phyloP scores from a whole-genome alignment of 2,797 vertebrate genomes.

The Iguana delicatissima region DNA sequence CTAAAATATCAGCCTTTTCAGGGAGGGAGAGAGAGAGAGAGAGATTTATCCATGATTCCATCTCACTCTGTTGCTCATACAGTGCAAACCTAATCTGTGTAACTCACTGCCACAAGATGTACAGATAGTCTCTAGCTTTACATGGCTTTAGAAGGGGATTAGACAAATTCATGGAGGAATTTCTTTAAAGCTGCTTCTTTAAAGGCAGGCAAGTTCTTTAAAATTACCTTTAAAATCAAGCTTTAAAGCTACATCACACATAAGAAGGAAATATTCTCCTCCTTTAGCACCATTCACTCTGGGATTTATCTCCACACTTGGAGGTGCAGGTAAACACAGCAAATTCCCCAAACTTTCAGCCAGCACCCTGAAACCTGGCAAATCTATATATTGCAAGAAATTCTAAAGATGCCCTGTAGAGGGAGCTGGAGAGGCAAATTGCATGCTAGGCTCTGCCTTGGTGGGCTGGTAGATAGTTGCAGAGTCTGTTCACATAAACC shows the following conservation, averaged over 20 bases:
- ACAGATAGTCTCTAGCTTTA: background rate
- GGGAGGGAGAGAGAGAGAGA: background rate
- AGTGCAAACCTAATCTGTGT: background rate
- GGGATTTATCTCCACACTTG: no score
- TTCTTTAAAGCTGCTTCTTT: no score
- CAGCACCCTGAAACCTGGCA: background rate
- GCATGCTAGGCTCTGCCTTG: no score
- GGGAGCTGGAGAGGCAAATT: background rate
- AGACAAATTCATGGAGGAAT: background rate
- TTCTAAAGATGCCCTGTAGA: background rate
- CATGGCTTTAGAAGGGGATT: background rate
- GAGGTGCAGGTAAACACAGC: no score
- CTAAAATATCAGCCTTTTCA: background rate
- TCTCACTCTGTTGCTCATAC: background rate
- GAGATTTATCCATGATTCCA: background rate
- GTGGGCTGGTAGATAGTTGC: background rate
- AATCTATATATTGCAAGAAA: background rate
- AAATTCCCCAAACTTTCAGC: background rate
- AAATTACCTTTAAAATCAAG: no score
- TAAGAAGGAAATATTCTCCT: no score
- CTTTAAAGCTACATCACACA: background rate
- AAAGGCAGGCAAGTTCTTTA: no score
- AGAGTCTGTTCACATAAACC: background rate
- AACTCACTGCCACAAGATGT: conserved; percentile 7
- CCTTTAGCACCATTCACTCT: no score